A percentile compares a stretch with the other conserved stretches of the same genome.
These are phyloP conservation scores for Anabacerthia variegaticeps DNA, from an alignment of 2,797 vertebrate species.

Conservation along the genomic window DNA sequence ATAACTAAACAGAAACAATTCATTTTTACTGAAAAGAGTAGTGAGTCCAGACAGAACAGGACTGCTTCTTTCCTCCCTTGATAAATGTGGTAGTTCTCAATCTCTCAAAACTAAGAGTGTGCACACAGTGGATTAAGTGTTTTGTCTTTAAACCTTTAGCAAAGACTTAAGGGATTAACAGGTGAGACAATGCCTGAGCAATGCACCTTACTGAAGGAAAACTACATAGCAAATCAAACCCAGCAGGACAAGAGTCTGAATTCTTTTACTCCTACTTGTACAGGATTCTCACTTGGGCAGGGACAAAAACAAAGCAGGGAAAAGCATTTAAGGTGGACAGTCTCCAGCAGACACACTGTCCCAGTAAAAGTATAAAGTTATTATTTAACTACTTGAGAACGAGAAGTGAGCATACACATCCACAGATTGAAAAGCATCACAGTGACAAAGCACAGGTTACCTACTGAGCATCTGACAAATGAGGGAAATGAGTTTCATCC, in stretches of 20 bases:
- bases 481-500: background rate
- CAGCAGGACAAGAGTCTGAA: background rate
- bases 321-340: background rate
- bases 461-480: background rate
- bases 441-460: background rate
- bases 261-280: background rate
- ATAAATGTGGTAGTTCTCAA: background rate
- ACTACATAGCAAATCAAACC: background rate
- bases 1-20: background rate
- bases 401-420: background rate
- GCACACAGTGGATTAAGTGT: fast-evolving
- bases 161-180: background rate
- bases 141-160: background rate
- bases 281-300: background rate
- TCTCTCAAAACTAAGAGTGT: background rate
- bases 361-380: background rate
- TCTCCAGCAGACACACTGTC: background rate
- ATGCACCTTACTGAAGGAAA: background rate
- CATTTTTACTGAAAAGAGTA: background rate
- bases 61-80: background rate
- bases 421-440: background rate
- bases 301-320: background rate
- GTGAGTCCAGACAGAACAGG: background rate
- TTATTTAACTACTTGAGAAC: background rate
- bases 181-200: background rate